phyloP scores from a whole-genome alignment of 1,140 invertebrate genomes.

The Drosophila nannoptera region DNA sequence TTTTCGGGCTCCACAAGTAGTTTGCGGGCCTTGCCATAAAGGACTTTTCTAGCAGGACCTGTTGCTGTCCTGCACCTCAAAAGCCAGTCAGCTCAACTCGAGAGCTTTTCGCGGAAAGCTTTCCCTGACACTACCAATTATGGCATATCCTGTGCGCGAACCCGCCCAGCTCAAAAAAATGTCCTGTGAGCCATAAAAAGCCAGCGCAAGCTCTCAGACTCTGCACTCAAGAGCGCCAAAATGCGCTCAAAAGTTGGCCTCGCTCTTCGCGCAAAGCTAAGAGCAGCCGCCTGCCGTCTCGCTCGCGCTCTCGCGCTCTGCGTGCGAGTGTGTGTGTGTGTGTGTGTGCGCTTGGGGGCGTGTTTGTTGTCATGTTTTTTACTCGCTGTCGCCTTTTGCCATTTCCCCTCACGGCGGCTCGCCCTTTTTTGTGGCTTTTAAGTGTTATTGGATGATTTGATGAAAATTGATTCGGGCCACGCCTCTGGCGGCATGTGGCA shows the following conservation, averaged over 20 bases:
- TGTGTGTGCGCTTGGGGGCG: slow-evolving; percentile 58
- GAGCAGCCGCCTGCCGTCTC: slow-evolving; percentile 25
- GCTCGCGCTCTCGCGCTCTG: slow-evolving; percentile 22
- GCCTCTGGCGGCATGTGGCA: slow-evolving; percentile 55
- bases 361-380: slow-evolving; percentile 71
- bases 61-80: slow-evolving; percentile 28
- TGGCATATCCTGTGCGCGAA: slow-evolving; percentile 70
- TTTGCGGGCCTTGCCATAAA: slow-evolving; percentile 23
- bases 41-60: slow-evolving; percentile 44
- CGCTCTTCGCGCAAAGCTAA: slow-evolving; percentile 42
- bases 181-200: slow-evolving; percentile 52
- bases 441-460: slow-evolving; percentile 75
- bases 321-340: slow-evolving; percentile 15
- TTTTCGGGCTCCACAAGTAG: slow-evolving; percentile 25
- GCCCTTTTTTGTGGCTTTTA: slow-evolving; percentile 47
- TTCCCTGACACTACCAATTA: slow-evolving; percentile 47
- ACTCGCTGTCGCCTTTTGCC: slow-evolving; percentile 36
- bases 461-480: slow-evolving; percentile 72
- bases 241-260: slow-evolving; percentile 32
- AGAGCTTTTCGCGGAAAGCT: slow-evolving; percentile 49
- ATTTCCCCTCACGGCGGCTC: slow-evolving; percentile 19
- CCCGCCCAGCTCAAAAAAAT: slow-evolving; percentile 51
- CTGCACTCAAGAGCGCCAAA: slow-evolving; percentile 41
- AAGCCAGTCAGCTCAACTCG: not conserved
- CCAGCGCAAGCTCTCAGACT: slow-evolving; percentile 26